A percentile compares a stretch with the other conserved stretches of the same genome.
These are phyloP conservation scores for Premnoplex brunnescens DNA, from an alignment of 2,797 vertebrate species.

Conservation along the genomic window DNA sequence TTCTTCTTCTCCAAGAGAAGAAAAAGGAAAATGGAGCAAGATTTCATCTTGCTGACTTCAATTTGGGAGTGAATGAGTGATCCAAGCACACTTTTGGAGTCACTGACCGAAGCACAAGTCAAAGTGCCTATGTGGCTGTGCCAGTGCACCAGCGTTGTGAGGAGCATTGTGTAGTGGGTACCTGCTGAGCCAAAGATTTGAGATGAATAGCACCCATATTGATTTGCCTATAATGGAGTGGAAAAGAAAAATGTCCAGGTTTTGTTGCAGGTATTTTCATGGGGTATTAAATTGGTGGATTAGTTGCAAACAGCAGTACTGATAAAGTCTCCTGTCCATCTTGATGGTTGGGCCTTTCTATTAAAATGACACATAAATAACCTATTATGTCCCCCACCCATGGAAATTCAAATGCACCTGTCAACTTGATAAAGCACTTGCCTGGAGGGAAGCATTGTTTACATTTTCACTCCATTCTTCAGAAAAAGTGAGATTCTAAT, in stretches of 20 bases:
- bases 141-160: neutral
- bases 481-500: constrained; percentile 99
- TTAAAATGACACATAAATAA: constrained; percentile 99
- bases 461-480: constrained; percentile 99
- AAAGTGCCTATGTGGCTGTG: neutral
- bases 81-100: neutral
- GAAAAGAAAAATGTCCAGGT: constrained; percentile 78
- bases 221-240: constrained; percentile 78
- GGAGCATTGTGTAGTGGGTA: constrained; percentile 33
- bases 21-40: neutral
- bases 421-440: constrained; percentile 99
- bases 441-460: constrained; percentile 99
- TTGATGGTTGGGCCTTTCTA: constrained; percentile 83
- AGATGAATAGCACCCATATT: constrained; percentile 78
- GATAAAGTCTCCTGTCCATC: constrained; percentile 86
- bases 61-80: neutral
- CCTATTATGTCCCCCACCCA: constrained; percentile 97
- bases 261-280: constrained; percentile 82
- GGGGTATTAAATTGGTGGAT: constrained; percentile 82
- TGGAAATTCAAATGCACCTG: constrained; percentile 99
- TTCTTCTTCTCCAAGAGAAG: neutral
- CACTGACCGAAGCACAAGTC: neutral
- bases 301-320: constrained; percentile 85
- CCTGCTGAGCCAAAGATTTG: constrained; percentile 69
- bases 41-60: neutral